These are phyloP conservation scores for Apodemus agrarius DNA, from an alignment of 2,797 vertebrate genomes.

Conservation along the genomic window DNA sequence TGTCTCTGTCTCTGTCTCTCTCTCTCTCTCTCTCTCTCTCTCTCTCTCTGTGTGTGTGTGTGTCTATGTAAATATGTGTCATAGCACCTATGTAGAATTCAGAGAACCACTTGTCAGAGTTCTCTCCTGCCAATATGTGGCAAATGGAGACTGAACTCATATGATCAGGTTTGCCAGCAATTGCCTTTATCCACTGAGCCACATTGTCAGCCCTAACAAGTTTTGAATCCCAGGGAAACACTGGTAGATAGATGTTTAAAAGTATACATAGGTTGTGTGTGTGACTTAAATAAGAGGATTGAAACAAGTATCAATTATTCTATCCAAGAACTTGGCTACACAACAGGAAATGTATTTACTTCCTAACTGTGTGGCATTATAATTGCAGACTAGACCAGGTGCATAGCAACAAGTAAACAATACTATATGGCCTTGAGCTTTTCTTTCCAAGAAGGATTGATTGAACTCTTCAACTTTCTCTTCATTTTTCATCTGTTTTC, in stretches of 20 bases:
- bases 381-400: not conserved
- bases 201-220: not conserved
- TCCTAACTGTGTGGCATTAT: not conserved
- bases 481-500: not conserved
- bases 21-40: too few relatives aligned
- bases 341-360: too few relatives aligned
- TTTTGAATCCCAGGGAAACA: not conserved
- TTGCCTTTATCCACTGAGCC: not conserved
- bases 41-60: not conserved
- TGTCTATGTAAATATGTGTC: not conserved
- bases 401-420: not conserved
- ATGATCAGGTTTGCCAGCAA: not conserved
- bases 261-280: not conserved
- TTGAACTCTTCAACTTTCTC: not conserved
- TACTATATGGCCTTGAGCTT: not conserved
- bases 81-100: not conserved
- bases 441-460: not conserved
- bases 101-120: not conserved
- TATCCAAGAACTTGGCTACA: not conserved
- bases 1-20: too few relatives aligned
- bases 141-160: not conserved
- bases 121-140: not conserved
- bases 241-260: not conserved
- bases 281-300: not conserved
- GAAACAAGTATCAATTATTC: not conserved